Evolutionary conservation across 2,888 invertebrate species (phyloP).

Genomic region (Caenorhabditis afra): DNA sequence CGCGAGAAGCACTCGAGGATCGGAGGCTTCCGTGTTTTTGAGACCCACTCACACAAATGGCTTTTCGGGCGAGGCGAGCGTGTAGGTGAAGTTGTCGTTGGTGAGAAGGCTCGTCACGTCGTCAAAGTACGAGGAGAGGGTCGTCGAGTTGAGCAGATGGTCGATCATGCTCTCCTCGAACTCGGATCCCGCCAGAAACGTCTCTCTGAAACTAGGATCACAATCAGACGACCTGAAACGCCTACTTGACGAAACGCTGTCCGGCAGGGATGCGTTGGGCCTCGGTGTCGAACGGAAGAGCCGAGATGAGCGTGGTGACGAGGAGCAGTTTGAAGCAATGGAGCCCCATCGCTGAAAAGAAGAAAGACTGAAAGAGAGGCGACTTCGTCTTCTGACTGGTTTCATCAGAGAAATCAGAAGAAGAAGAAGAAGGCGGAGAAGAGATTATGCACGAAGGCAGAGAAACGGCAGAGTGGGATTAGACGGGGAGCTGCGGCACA

Average conservation of each 20-base stretch:
- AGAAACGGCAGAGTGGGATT: too few relatives aligned
- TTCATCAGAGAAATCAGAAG: neutral
- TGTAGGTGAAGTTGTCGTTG: conserved; percentile 47
- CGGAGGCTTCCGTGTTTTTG: conserved; percentile 17
- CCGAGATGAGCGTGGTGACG: neutral
- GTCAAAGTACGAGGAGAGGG: conserved; percentile 17
- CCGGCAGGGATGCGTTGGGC: neutral
- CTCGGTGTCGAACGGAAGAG: too few relatives aligned
- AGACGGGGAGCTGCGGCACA: too few relatives aligned
- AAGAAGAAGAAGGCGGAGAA: neutral
- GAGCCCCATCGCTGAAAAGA: neutral
- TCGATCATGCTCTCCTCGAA: conserved; percentile 35
- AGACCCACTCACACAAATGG: conserved; percentile 47
- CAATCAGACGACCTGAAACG: too few relatives aligned
- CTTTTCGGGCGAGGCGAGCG: conserved; percentile 29
- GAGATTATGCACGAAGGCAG: neutral
- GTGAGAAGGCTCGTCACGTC: conserved; percentile 35
- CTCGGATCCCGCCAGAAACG: conserved; percentile 44
- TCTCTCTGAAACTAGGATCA: conserved; percentile 39
- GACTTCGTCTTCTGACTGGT: neutral
- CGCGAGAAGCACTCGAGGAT: conserved; percentile 18
- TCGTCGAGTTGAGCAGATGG: conserved; percentile 34
- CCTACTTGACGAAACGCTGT: conserved; percentile 6
- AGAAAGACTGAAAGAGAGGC: neutral
- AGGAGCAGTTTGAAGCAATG: neutral